phyloP scores from a whole-genome alignment of 2,888 invertebrate species.

The Hirtodrosophila duncani region DNA sequence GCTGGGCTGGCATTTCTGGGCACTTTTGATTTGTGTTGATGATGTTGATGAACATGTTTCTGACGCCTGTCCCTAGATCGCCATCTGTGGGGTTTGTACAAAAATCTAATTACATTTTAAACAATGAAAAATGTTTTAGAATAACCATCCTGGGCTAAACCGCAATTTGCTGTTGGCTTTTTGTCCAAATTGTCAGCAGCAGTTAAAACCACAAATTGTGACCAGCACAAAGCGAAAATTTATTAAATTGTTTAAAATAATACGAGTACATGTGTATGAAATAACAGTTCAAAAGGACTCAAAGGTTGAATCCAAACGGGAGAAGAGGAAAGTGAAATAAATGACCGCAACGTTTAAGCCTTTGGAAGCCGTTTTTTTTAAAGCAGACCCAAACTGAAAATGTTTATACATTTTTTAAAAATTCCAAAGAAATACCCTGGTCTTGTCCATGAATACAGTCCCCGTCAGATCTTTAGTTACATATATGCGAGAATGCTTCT shows the following conservation, averaged over 20 bases:
- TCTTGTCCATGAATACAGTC: no score
- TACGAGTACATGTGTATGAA: constrained; percentile 17
- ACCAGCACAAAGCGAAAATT: constrained; percentile 6
- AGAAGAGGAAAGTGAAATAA: no score
- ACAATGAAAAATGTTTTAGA: constrained; percentile 34
- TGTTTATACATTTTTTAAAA: no score
- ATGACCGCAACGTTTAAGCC: no score
- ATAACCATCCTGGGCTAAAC: constrained; percentile 21
- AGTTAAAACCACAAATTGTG: constrained; percentile 52
- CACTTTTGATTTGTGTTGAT: constrained; percentile 65
- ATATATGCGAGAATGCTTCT: no score
- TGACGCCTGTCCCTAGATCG: constrained; percentile 2
- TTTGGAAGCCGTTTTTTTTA: no score
- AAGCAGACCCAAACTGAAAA: no score
- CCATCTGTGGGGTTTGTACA: neutral
- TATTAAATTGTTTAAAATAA: constrained; percentile 17
- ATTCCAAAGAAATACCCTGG: no score
- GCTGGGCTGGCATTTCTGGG: constrained; percentile 52
- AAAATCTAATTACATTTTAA: constrained; percentile 27
- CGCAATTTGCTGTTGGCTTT: constrained; percentile 33
- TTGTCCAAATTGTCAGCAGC: constrained; percentile 43
- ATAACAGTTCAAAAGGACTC: constrained; percentile 21
- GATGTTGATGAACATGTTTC: constrained; percentile 42
- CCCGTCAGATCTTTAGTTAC: no score
- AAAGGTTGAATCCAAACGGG: constrained; percentile 21